Conservation (phyloP, 92 coral and sea anemone genomes). For the Virgularia gustaviana region DNA sequence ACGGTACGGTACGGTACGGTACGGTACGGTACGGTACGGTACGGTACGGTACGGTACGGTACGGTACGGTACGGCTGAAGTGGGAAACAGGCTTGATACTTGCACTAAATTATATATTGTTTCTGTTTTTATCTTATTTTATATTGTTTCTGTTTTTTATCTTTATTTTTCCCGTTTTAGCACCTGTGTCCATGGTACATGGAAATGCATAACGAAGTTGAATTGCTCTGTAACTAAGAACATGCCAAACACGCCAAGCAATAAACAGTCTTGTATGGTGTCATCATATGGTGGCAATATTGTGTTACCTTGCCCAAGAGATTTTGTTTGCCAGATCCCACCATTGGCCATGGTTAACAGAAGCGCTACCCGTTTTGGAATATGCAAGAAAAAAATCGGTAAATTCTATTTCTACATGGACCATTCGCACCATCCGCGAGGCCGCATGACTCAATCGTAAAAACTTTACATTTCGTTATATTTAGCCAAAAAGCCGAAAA, state of each 20-base stretch:
- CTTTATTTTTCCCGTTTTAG: conserved; percentile 13
- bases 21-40: too few relatives aligned
- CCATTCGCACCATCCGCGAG: too few relatives aligned
- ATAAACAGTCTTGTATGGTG: conserved; percentile 11
- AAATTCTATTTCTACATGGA: neutral
- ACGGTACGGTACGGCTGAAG: too few relatives aligned
- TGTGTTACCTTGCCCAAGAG: conserved; percentile 27
- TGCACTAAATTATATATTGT: too few relatives aligned
- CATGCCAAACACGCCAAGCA: neutral
- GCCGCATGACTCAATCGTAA: neutral
- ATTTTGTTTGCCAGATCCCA: conserved; percentile 3
- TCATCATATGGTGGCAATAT: neutral
- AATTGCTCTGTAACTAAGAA: conserved; percentile 52
- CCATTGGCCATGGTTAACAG: neutral
- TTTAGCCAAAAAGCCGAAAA: conserved; percentile 1
- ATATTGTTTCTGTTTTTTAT: neutral
- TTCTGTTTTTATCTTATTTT: neutral
- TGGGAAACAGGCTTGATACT: too few relatives aligned
- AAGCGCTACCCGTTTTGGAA: conserved; percentile 10
- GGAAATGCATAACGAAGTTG: conserved; percentile 63
- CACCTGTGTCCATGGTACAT: conserved; percentile 73
- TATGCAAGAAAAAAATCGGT: conserved; percentile 25
- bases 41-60: too few relatives aligned
- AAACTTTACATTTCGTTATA: too few relatives aligned
- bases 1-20: too few relatives aligned